Base-by-base conservation (phyloP, 2,113 vertebrate species). In the Megaceryle torquata region DNA sequence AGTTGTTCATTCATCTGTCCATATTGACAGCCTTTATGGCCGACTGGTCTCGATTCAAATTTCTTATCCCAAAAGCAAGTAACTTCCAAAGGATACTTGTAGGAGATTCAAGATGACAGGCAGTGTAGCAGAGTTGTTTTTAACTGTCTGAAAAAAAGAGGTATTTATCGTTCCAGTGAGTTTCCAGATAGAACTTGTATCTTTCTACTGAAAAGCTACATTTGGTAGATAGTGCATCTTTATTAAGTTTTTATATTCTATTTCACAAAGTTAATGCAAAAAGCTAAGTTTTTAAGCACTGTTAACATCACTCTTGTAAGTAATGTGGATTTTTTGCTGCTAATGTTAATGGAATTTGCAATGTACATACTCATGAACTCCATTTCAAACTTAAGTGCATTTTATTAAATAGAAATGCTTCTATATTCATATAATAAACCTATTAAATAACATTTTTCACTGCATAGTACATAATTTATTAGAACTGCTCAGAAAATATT, bases 31-130 rank as follows among this genome's bases (percentile, higher is more conserved):
- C 10, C 13, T 54, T 54, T 2, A 0, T 81, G 64, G 9, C 21
- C 33, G 65, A 68, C 20, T 43, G 9, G 15, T 44, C 35, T 83
- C 37, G 24, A 78, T 86, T 76, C 29, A 10, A 57, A 1, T 87
- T 93, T 89, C 39, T 61, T 76, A 60, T 9, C 70, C 74, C 37
- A 46, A 79, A 88, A 91, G 10, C 13, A 75, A 86, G 59, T 51
- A 70, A 35, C 15, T 10, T 68, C 64, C 53, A 50, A 91, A 84
- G 29, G 39, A 89, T 68, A 20, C 11, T 85, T 89, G 35, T 13
- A 85, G 67, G 33, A 95, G 29, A 92, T 92, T 88, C 35, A 78
- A 86, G 54, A 71, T 89, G 65, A 72, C 86, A 95, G 60, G 53
- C 71, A 54, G 43, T 29, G 35, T 7, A 79, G 9, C 31, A 75